These are phyloP conservation scores for Cephus rjabovi DNA, from an alignment of 2,888 invertebrate genomes.

Conservation along the genomic window DNA sequence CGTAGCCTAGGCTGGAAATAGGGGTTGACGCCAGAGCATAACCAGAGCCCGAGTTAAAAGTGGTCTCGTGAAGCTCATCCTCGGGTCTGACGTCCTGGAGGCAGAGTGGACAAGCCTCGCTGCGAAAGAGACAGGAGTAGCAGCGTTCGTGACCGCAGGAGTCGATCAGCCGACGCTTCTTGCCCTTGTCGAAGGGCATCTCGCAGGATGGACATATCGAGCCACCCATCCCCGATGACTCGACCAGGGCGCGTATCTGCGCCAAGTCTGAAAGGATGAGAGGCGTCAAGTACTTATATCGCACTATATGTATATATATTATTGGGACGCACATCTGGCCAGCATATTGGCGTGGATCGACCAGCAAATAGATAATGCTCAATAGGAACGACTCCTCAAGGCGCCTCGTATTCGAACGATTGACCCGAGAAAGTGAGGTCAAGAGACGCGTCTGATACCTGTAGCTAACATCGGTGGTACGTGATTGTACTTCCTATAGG, in stretches of 20 bases:
- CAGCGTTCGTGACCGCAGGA: slow-evolving; percentile 96
- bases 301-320: not conserved
- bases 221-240: slow-evolving; percentile 75
- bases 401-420: slow-evolving; percentile 45
- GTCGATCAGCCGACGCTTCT: slow-evolving; percentile 94
- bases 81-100: slow-evolving; percentile 21
- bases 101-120: slow-evolving; percentile 92
- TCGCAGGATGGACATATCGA: slow-evolving; percentile 86
- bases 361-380: not conserved
- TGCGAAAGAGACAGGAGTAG: slow-evolving; percentile 94
- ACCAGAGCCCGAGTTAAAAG: not conserved
- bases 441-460: slow-evolving; percentile 26
- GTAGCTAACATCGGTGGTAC: not conserved
- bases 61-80: not conserved
- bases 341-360: not conserved
- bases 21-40: not conserved
- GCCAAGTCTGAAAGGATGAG: slow-evolving; percentile 78
- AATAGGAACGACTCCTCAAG: slow-evolving; percentile 10
- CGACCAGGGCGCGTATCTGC: slow-evolving; percentile 83
- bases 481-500: not conserved
- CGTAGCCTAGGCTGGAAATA: slow-evolving; percentile 17
- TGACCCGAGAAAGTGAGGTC: slow-evolving; percentile 52
- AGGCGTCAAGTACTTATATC: not conserved
- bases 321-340: not conserved
- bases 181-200: slow-evolving; percentile 96